phyloP scores from a whole-genome alignment of 92 coral and sea anemone species.

The Montipora capitata region DNA sequence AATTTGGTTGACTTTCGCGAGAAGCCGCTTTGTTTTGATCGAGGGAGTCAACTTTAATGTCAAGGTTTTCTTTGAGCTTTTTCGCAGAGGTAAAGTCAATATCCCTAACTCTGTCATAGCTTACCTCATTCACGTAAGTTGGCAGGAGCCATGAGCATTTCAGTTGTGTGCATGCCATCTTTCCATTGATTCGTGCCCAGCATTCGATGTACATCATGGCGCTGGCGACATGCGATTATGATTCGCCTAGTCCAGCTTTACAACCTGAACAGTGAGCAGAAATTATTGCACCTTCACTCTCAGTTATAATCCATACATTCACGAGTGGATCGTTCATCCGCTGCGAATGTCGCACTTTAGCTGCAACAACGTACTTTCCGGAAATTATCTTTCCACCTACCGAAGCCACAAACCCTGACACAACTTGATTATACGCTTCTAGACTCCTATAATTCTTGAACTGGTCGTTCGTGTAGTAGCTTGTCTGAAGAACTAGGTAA shows the following conservation, averaged over 20 bases:
- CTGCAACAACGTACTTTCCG: no score
- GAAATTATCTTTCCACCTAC: no score
- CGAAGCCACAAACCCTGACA: no score
- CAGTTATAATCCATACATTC: background rate
- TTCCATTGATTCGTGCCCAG: background rate
- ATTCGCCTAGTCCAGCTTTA: background rate
- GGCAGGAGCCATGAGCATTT: background rate
- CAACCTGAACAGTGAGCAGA: background rate
- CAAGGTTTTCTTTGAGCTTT: background rate
- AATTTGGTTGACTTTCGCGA: background rate
- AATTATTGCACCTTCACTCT: background rate
- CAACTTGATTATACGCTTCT: no score
- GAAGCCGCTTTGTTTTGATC: background rate
- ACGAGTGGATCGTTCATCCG: no score
- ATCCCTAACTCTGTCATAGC: background rate
- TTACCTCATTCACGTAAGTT: background rate
- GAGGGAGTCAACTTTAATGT: background rate
- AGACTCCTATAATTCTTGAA: no score
- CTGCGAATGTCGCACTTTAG: no score
- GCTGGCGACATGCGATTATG: slow-evolving; percentile 9
- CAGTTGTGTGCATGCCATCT: background rate
- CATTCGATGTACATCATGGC: background rate
- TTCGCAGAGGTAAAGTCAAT: background rate
- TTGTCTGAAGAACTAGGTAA: no score
- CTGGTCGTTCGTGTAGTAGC: no score